Conservation (phyloP, 2,113 vertebrate species). For the Uria lomvia region DNA sequence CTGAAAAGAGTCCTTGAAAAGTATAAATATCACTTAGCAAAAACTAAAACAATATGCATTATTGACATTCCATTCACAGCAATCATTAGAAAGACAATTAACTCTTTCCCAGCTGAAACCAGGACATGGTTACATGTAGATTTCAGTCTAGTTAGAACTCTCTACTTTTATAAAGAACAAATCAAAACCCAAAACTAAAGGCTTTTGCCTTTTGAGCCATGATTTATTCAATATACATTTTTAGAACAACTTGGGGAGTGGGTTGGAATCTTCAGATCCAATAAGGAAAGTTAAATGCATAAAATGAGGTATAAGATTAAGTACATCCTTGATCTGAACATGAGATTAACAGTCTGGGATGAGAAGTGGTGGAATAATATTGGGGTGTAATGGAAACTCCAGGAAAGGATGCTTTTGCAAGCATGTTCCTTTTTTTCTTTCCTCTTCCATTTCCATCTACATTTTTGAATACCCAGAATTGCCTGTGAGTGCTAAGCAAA, state of each 20-base stretch:
- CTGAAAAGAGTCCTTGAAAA: neutral
- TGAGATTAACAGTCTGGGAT: neutral
- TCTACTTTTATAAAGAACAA: neutral
- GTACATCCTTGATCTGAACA: neutral
- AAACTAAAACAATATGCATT: neutral
- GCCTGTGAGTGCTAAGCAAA: neutral
- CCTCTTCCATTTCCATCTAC: neutral
- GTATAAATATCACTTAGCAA: neutral
- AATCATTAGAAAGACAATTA: neutral
- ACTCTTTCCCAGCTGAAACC: neutral
- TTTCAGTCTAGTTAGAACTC: neutral
- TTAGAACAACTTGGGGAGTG: neutral
- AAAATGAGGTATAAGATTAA: neutral
- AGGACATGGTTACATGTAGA: neutral
- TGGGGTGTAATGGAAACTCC: neutral
- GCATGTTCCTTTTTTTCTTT: neutral
- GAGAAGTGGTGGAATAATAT: neutral
- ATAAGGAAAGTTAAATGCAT: neutral
- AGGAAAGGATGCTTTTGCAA: neutral
- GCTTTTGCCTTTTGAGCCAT: neutral
- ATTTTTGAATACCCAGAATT: neutral
- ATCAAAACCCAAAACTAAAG: neutral
- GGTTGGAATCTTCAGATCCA: neutral
- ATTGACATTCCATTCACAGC: neutral
- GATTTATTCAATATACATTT: neutral